Evolutionary conservation across 1,140 invertebrate genomes (phyloP).

Genomic region (silkworm (Bombyx mori)): ASM3026992v2 NC_085115.1:6913001-6913500

Average conservation of each 20-base stretch:
- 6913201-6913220: not conserved
- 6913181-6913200: conserved; percentile 1
- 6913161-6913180: conserved; percentile 9
- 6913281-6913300: too few species aligned
- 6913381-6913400: too few species aligned
- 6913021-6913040: conserved; percentile 48
- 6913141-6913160: conserved; percentile 41
- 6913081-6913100: conserved; percentile 52
- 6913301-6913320: too few species aligned
- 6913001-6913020: conserved; percentile 52
- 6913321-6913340: not conserved
- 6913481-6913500: too few species aligned
- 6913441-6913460: too few species aligned
- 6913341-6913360: not conserved
- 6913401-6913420: too few species aligned
- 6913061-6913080: conserved; percentile 68
- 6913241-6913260: too few species aligned
- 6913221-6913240: too few species aligned
- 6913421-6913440: too few species aligned
- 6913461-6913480: too few species aligned
- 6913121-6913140: conserved; percentile 51
- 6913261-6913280: too few species aligned
- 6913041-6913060: conserved; percentile 52
- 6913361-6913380: too few species aligned
- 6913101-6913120: conserved; percentile 66